phyloP scores from a whole-genome alignment of 2,797 vertebrate genomes.

The Scyliorhinus canicula region DNA sequence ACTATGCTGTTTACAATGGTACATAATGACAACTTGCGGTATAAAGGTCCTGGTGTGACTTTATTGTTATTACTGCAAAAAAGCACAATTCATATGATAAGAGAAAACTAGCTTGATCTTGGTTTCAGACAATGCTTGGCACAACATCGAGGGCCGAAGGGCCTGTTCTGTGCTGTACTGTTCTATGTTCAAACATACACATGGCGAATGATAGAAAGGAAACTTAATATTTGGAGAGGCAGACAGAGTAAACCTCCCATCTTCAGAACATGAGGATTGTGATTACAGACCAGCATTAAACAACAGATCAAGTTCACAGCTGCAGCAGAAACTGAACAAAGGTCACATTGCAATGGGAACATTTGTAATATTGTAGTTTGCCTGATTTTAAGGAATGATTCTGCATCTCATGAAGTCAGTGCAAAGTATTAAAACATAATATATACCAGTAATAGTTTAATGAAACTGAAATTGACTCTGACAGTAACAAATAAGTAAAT shows the following conservation, averaged over 20 bases:
- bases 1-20: neutral
- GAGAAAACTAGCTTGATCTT: too few species aligned
- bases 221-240: neutral
- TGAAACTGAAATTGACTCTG: neutral
- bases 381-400: neutral
- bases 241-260: neutral
- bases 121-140: too few species aligned
- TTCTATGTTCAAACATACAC: too few species aligned
- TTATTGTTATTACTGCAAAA: neutral
- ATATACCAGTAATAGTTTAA: neutral
- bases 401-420: neutral
- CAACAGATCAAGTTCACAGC: neutral
- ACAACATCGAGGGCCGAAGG: too few species aligned
- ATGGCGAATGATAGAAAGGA: neutral
- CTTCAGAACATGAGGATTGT: neutral
- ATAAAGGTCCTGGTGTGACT: neutral
- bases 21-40: neutral
- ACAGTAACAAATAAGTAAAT: neutral
- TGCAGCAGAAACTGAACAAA: neutral
- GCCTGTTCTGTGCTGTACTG: too few species aligned
- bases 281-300: too few species aligned
- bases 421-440: neutral
- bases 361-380: neutral
- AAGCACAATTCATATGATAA: neutral
- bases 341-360: neutral